phyloP scores from a whole-genome alignment of 2,113 vertebrate species.

The Sphyrna mokarran region DNA sequence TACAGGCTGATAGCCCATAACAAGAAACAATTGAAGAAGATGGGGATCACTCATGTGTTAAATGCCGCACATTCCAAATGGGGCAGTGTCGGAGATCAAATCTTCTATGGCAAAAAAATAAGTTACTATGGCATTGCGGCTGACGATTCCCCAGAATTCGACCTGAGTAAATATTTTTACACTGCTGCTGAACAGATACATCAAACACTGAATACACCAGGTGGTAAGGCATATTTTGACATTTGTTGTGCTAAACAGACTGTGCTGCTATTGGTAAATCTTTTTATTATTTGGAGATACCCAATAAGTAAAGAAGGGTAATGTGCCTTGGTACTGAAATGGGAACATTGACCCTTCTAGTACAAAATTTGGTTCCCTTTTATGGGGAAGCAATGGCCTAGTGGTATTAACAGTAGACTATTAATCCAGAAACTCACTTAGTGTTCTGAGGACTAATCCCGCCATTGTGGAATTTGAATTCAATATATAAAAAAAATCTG shows the following conservation, averaged over 20 bases:
- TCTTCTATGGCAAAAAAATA: constrained; percentile 63
- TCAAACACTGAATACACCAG: constrained; percentile 57
- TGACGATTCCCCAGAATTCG: constrained; percentile 68
- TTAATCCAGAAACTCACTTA: too few species aligned
- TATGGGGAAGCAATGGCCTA: too few species aligned
- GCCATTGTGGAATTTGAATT: too few species aligned
- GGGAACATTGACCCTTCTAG: background rate
- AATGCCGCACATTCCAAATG: constrained; percentile 53
- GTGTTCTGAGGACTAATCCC: too few species aligned
- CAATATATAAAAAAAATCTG: too few species aligned
- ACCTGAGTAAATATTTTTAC: constrained; percentile 65
- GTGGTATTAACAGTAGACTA: too few species aligned
- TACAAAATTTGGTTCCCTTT: background rate
- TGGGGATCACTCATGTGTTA: constrained; percentile 43
- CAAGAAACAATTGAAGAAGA: constrained; percentile 38
- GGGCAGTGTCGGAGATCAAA: constrained; percentile 64
- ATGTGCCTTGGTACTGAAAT: background rate
- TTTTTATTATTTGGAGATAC: background rate
- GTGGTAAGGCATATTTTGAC: constrained; percentile 48
- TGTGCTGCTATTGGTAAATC: background rate
- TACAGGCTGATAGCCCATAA: constrained; percentile 40
- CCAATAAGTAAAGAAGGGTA: background rate
- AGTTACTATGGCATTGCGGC: constrained; percentile 69
- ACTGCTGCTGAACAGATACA: constrained; percentile 66
- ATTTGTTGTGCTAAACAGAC: background rate